Base-by-base conservation (phyloP, 2,797 vertebrate species). In the Vultur gryphus region DNA sequence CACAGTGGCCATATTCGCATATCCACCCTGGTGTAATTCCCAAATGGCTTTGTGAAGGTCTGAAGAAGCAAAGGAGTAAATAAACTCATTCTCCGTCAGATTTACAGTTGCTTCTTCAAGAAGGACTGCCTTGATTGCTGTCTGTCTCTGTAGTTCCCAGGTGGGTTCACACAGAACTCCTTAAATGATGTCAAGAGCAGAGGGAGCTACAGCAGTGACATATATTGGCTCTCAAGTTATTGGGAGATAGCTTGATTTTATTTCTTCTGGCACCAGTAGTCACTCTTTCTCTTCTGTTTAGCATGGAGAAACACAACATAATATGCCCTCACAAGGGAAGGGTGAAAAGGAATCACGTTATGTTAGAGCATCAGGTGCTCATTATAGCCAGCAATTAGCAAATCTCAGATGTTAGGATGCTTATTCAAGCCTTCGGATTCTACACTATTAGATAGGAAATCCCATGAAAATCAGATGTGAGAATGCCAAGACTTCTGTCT, bases 241-340 rank as follows among this genome's bases (percentile, higher is more conserved):
- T 90, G 88, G 37, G n/a, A 89, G 49, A 94, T 65, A 87, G 78
- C 84, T 95, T 95, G 86, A 94, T 94, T 97, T 94, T 90, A 95
- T 93, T 95, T 96, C 46, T 75, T 69, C 77, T 94, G 87, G 87
- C 75, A 81, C 35, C 25, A 67, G 67, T 37, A 87, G 73, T 75
- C 49, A 83, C 25, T 89, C 26, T 77, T 69, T 52, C 21, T 82
- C 76, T 92, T 61, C 64, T 65, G 11, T 55, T 96, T 87, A 94
- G 43, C 35, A 51, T 12, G 14, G 54, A 89, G 43, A 89, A 93
- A 92, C 77, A 94, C 67, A 95, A 51, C n/a, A 52, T 37, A 87
- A 76, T n/a, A 72, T 75, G 14, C 44, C 33, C 18, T 94, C 52
- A 35, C 25, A 71, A 87, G 41, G 48, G 78, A 89, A 82, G 44